These are phyloP conservation scores for Psittacula echo DNA, from an alignment of 2,797 vertebrate species.

Conservation along the genomic window DNA sequence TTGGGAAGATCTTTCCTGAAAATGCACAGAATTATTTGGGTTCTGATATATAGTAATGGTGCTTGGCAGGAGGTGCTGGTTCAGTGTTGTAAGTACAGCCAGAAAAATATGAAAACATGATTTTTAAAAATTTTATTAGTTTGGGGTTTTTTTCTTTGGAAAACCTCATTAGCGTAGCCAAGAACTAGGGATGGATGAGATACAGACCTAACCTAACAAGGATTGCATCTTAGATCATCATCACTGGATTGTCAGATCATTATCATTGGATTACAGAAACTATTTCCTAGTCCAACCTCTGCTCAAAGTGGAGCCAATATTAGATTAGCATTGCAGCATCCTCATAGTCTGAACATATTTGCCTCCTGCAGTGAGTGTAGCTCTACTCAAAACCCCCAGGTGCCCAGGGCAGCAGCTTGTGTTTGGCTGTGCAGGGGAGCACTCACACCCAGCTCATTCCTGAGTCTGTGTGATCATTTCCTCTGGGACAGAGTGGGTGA, in stretches of 20 bases:
- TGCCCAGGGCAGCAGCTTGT: background rate
- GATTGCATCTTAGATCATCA: background rate
- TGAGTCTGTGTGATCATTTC: background rate
- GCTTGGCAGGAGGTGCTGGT: constrained; percentile 5
- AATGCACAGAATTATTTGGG: background rate
- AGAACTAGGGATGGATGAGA: constrained; percentile 20
- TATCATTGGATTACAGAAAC: background rate
- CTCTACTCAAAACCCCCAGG: background rate
- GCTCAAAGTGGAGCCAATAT: background rate
- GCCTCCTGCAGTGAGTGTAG: background rate
- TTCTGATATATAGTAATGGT: background rate
- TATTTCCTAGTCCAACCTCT: background rate
- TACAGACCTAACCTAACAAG: background rate
- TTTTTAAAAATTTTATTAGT: background rate
- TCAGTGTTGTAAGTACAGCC: background rate
- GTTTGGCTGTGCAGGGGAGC: background rate
- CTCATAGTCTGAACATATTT: background rate
- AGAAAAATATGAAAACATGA: constrained; percentile 20
- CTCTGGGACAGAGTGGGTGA: background rate
- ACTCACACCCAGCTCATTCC: background rate
- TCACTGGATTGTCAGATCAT: background rate
- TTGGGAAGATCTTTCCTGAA: background rate
- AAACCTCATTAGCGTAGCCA: constrained; percentile 16
- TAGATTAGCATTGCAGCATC: background rate
- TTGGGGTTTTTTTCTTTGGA: background rate